Percentiles rank a stretch among this genome's conserved stretches.
Evolutionary conservation across 2,797 vertebrate genomes (phyloP).

Genomic region (Aeoliscus strigatus): DNA sequence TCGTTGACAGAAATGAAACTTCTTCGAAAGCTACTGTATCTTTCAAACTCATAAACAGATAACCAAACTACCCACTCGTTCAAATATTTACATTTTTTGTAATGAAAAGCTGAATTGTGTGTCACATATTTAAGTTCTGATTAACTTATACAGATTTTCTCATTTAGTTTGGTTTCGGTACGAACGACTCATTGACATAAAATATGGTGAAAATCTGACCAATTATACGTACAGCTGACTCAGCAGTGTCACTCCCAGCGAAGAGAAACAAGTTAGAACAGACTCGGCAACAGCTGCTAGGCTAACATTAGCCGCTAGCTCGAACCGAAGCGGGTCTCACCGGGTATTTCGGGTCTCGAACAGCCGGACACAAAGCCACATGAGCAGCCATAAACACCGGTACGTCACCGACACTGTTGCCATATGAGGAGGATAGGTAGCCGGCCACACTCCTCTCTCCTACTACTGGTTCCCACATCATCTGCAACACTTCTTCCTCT

Average conservation of each 20-base stretch:
- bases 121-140: too few species aligned
- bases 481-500: too few species aligned
- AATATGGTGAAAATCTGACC: too few species aligned
- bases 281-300: conserved; percentile 15
- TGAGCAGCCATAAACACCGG: conserved; percentile 35
- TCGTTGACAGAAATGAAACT: too few species aligned
- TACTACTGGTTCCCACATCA: conserved; percentile 13
- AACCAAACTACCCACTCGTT: too few species aligned
- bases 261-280: background rate
- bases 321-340: conserved; percentile 48
- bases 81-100: too few species aligned
- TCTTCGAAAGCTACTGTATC: too few species aligned
- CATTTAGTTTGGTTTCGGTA: too few species aligned
- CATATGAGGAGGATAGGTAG: conserved; percentile 41
- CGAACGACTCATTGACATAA: too few species aligned
- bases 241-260: background rate
- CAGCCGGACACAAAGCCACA: conserved; percentile 38
- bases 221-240: background rate
- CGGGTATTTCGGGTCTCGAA: conserved; percentile 34
- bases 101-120: too few species aligned
- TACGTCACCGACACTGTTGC: conserved; percentile 42
- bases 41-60: too few species aligned
- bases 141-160: too few species aligned
- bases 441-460: conserved; percentile 4
- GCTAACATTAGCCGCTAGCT: conserved; percentile 10